Base-by-base conservation (phyloP, 2,888 invertebrate genomes). In the Dynastes maya region DNA sequence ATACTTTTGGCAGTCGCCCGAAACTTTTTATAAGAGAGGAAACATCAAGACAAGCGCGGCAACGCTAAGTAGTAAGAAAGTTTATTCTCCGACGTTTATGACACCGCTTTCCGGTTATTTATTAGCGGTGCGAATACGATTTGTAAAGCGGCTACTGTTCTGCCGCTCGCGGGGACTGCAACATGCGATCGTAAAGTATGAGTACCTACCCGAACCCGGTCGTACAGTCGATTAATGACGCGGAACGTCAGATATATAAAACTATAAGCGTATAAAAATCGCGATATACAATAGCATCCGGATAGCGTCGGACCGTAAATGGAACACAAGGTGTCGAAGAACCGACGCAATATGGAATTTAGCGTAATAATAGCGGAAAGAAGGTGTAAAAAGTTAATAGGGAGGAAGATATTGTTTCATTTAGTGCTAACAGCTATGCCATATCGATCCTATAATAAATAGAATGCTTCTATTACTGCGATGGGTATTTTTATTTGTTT, bases 81-180 rank as follows among this genome's bases (percentile, higher is more conserved):
- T 55, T 55, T 55, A 55, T 55, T n/a, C 55, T 55, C 8, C 55
- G 55, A 55, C 55, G 55, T 55, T 55, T 55, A 55, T 55, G 55
- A 55, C 55, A n/a, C 13, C 55, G 22, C 8, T 55, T 55, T 55
- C 55, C 55, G 55, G 22, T 55, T 55, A 16, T 55, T 55, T 55
- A 55, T 55, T 55, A 22, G 5, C 55, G 55, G n/a, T 2, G 55
- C 22, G 22, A 55, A 55, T n/a, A n/a, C 55, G 55, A n/a, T 16
- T 55, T 6, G 55, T 45, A 55, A 55, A 55, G 2, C 55, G 6
- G 22, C 55, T 22, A n/a, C 9, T 55, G 3, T 55, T 55, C 55
- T n/a, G 22, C 55, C 22, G 55, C 2, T 22, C 5, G 55, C 11
- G 11, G 9, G 8, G 45, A 45, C 45, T 55, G 55, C 55, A 55